Base-by-base conservation (phyloP, 2,113 vertebrate genomes). In the Fulica atra region DNA sequence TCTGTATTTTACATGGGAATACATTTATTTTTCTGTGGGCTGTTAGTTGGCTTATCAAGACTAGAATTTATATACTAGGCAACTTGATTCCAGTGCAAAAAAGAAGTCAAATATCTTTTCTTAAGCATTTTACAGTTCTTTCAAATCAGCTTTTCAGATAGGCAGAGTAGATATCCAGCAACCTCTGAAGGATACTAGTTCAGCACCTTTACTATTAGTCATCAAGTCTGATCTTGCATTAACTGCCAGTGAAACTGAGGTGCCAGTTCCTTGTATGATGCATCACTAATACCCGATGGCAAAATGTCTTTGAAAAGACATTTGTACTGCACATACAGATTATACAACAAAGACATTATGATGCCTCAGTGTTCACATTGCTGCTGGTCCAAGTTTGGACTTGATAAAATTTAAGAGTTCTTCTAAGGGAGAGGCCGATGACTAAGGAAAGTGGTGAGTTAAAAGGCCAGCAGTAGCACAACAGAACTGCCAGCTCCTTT, bases 311-410 rank as follows among this genome's bases (percentile, higher is more conserved):
- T 44, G 74, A 9, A 11, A 42, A 73, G 70, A 23, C 51, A 33
- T 25, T 36, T 13, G 72, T 13, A 36, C 64, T 74, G 72, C 25
- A 18, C 48, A 7, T 1, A 8, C 57, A 81, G 79, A 18, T 94
- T 78, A 86, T 8, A 61, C 70, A 89, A 92, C 1, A 50, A 88
- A 83, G 60, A n/a, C 35, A 31, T 40, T 33, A 26, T 24, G 31
- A 65, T 40, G 90, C 48, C 86, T 93, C 82, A 36, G 23, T 29
- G 40, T n/a, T 86, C 72, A 81, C 64, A 4, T 1, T 31, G 60
- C 68, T 91, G 19, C 12, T 21, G 57, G 53, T 36, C 90, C 93
- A 95, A 81, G 95, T 89, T 69, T 51, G 76, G 95, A 85, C 93
- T 92, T 96, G 92, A 84, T 48, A 60, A 69, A 48, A 36, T 40